Conservation (phyloP, 2,797 vertebrate species). For the Natrix natrix region DNA sequence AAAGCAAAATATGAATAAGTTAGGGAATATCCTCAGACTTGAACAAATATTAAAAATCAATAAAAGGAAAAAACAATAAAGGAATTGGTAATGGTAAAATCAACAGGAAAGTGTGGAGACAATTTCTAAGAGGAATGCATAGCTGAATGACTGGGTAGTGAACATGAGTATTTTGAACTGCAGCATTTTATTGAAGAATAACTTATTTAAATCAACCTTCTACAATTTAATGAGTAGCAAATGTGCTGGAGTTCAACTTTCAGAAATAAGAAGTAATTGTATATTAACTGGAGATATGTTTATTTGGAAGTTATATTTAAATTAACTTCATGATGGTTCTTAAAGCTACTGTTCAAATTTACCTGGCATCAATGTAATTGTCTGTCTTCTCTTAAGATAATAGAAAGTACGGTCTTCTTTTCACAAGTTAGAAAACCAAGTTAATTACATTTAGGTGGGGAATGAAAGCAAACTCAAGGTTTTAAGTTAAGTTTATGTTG, state of each 20-base stretch:
- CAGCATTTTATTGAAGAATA: neutral
- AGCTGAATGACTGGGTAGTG: neutral
- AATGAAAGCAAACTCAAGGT: neutral
- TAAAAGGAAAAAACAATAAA: neutral
- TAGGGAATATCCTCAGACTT: neutral
- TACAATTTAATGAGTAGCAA: neutral
- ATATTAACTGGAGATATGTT: neutral
- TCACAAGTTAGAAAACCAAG: neutral
- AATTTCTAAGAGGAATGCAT: neutral
- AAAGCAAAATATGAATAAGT: neutral
- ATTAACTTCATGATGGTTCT: neutral
- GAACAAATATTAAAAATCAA: neutral
- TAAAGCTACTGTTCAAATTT: conserved; percentile 12
- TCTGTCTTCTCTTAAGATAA: neutral
- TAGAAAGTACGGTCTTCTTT: neutral
- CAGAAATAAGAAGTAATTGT: neutral
- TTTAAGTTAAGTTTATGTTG: neutral
- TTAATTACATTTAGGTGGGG: neutral
- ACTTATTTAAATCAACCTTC: neutral
- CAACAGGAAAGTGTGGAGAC: neutral
- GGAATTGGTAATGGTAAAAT: neutral
- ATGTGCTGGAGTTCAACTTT: neutral
- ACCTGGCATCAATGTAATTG: neutral
- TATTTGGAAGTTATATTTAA: neutral
- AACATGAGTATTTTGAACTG: neutral